Evolutionary conservation across 2,113 vertebrate genomes (phyloP).

Genomic region (Panthera uncia): DNA sequence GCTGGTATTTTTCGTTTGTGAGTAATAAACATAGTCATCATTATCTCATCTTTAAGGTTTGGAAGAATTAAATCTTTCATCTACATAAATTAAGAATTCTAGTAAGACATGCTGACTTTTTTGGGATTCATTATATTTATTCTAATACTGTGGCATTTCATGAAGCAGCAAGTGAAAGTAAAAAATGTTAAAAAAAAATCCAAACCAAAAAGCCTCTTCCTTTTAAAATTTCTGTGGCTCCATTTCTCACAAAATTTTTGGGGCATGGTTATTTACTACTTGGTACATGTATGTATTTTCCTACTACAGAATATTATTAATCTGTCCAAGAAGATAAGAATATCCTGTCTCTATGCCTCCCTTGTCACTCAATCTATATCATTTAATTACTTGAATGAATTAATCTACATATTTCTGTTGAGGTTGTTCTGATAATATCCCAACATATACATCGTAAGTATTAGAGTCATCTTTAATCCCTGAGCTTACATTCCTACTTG

Average conservation of each 20-base stretch:
- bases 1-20: slow-evolving; percentile 59
- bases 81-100: not conserved
- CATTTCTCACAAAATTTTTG: not conserved
- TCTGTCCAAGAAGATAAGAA: not conserved
- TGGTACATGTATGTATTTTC: not conserved
- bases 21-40: slow-evolving; percentile 58
- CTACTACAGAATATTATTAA: not conserved
- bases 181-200: slow-evolving; percentile 14
- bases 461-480: not conserved
- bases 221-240: not conserved
- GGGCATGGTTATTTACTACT: not conserved
- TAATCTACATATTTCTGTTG: not conserved
- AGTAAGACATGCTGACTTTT: not conserved
- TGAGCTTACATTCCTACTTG: not conserved
- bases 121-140: slow-evolving; percentile 33
- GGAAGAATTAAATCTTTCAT: slow-evolving; percentile 26
- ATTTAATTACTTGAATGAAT: slow-evolving; percentile 33
- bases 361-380: not conserved
- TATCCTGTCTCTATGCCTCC: not conserved
- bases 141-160: slow-evolving; percentile 16
- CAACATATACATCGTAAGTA: not conserved
- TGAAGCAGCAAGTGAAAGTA: slow-evolving; percentile 21
- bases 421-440: slow-evolving; percentile 14
- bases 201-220: not conserved
- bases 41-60: slow-evolving; percentile 34